Evolutionary conservation across 92 coral and sea anemone genomes (phyloP).

Genomic region (Porites cylindrica): DNA sequence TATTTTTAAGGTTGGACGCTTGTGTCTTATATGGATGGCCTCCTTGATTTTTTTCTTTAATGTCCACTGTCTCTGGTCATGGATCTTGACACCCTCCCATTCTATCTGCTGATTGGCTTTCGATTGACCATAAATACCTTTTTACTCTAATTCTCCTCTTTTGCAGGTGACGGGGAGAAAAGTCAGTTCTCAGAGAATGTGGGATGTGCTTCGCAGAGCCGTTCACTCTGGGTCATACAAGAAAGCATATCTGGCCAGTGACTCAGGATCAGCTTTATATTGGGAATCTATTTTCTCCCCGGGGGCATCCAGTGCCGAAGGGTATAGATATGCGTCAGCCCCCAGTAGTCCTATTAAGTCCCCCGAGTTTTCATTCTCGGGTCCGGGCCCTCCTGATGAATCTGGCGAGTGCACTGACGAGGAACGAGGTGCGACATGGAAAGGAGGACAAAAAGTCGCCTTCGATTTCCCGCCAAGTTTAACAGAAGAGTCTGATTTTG

Average conservation of each 20-base stretch:
- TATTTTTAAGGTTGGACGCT: no score
- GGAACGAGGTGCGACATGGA: conserved; percentile 28
- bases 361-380: conserved; percentile 53
- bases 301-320: conserved; percentile 53
- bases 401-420: conserved; percentile 32
- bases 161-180: conserved; percentile 15
- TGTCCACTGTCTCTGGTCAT: no score
- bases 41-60: no score
- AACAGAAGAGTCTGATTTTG: conserved; percentile 40
- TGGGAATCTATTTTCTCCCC: conserved; percentile 89
- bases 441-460: conserved; percentile 32
- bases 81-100: no score
- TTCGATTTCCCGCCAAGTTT: conserved; percentile 44
- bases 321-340: conserved; percentile 40
- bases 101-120: no score
- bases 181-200: conserved; percentile 69
- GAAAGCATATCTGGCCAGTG: conserved; percentile 47
- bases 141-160: not conserved
- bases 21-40: no score
- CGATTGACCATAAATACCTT: no score
- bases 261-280: conserved; percentile 67
- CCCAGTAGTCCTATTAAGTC: conserved; percentile 45
- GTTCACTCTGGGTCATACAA: conserved; percentile 82
- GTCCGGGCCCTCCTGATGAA: conserved; percentile 79
- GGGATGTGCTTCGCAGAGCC: conserved; percentile 83